Conservation (phyloP, 1,140 invertebrate genomes). For the Lutraria rhynchaena region DNA sequence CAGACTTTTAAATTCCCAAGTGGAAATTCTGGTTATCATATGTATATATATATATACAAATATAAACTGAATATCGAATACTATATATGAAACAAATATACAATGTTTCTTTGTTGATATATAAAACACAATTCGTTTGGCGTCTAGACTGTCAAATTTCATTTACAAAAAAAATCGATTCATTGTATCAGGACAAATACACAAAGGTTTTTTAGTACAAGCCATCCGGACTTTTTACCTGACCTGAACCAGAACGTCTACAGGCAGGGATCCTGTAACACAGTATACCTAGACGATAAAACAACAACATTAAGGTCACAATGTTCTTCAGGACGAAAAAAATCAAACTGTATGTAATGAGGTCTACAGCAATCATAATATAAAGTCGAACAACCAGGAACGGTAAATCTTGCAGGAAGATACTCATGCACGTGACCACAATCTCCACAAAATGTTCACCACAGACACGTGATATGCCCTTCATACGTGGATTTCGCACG, state of each 20-base stretch:
- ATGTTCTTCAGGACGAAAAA: conserved; percentile 95
- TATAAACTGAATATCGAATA: too few species aligned
- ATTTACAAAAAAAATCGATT: too few species aligned
- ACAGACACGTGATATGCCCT: conserved; percentile 2
- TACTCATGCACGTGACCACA: conserved; percentile 50
- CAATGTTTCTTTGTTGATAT: too few species aligned
- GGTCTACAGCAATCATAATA: conserved; percentile 90
- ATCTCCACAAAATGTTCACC: conserved; percentile 48
- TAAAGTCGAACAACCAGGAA: conserved; percentile 91
- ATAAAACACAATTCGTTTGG: too few species aligned
- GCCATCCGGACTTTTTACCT: too few species aligned
- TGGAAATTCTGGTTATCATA: too few species aligned
- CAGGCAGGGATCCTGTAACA: conserved; percentile 24
- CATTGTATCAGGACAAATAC: too few species aligned
- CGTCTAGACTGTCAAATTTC: too few species aligned
- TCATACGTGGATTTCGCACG: conserved; percentile 6
- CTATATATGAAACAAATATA: too few species aligned
- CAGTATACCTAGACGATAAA: conserved; percentile 65
- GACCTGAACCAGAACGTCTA: background rate
- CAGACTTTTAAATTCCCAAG: too few species aligned
- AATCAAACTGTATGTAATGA: conserved; percentile 93
- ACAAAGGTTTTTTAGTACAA: too few species aligned
- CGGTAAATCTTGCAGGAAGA: conserved; percentile 86
- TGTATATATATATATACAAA: too few species aligned
- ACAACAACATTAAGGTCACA: conserved; percentile 88